Evolutionary conservation across 2,113 vertebrate genomes (phyloP), one percentile per base, ranked within the genome.

Genomic region (Marmota flaviventris): DNA sequence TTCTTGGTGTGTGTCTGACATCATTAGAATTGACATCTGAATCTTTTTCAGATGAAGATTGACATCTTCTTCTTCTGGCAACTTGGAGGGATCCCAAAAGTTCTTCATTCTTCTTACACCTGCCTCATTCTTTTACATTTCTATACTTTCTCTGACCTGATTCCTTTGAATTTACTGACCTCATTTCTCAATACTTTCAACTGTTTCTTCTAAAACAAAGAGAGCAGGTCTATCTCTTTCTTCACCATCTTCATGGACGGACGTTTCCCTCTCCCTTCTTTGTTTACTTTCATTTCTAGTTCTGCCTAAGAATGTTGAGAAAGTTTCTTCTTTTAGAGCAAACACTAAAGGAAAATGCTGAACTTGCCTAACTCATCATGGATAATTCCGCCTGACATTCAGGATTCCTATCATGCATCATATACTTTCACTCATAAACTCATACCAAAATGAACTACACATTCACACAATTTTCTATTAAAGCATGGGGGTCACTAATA

Each of bases 111-210:
- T 83, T 92, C 5, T 65, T 37, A 72, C 34, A 29, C 1, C 0
- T 22, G 27, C 85, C 17, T 97, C 16, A 34, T 14, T 85, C 12
- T 51, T 85, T 61, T 67, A 5, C 4, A 76, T 88, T 8, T 85
- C n/a, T 72, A 3, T 42, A 29, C 32, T 69, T 81, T 16, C 27
- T 81, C 27, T 12, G 25, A 9, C 4, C 7, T 91, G 39, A 63
- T 76, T 78, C 3, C 5, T 32, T 85, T 91, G 4, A 32, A 34
- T 39, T 29, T 39, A n/a, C 8, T 89, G 25, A 86, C 3, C 17
- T 93, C 27, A 72, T 91, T 82, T 88, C 24, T 84, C 37, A 76
- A 53, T 22, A 6, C 4, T 92, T 72, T n/a, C 37, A 84, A 73
- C 1, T 48, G 22, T 70, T 63, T 53, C 25, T 77, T 29, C 32